A percentile compares a stretch with the other conserved stretches of the same genome.
These are phyloP conservation scores for Baryphthengus martii DNA, from an alignment of 2,113 vertebrate species.

Conservation along the genomic window DNA sequence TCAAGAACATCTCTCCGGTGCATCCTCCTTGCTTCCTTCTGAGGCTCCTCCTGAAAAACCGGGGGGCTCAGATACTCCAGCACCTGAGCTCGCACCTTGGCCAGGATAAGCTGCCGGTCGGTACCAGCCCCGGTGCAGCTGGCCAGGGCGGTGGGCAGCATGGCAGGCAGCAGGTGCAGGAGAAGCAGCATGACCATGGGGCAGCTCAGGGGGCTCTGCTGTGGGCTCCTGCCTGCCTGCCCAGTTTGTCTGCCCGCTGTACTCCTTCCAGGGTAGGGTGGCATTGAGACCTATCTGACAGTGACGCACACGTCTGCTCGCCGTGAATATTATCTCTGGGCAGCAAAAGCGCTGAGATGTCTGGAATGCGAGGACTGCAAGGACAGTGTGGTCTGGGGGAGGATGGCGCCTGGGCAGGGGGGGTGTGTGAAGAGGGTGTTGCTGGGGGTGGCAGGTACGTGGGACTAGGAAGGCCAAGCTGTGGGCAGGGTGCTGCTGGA, in stretches of 20 bases:
- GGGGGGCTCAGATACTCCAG: slow-evolving; percentile 72
- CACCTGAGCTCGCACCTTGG: slow-evolving; percentile 70
- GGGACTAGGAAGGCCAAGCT: not conserved
- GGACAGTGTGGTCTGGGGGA: slow-evolving; percentile 40
- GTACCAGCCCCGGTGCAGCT: slow-evolving; percentile 36
- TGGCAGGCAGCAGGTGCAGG: slow-evolving; percentile 58
- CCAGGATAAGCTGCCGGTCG: slow-evolving; percentile 70
- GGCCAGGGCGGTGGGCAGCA: slow-evolving; percentile 33
- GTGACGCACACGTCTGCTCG: slow-evolving; percentile 70
- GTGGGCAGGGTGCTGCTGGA: not conserved
- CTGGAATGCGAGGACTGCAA: slow-evolving; percentile 71
- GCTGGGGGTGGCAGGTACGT: rapidly evolving
- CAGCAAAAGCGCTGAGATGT: slow-evolving; percentile 64
- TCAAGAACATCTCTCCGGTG: slow-evolving; percentile 49
- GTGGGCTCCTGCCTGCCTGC: not conserved
- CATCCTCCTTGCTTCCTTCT: slow-evolving; percentile 40
- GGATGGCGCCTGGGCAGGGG: not conserved
- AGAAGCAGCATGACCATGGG: slow-evolving; percentile 56
- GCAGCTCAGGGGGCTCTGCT: not conserved
- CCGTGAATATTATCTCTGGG: slow-evolving; percentile 71
- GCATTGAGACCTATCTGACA: slow-evolving; percentile 73
- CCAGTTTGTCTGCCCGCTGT: not conserved
- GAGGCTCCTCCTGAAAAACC: not conserved
- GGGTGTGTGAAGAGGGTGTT: not conserved
- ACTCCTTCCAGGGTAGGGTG: slow-evolving; percentile 16